These are phyloP conservation scores for Temnothorax unifasciatus DNA, from an alignment of 2,888 invertebrate genomes.

Conservation along the genomic window DNA sequence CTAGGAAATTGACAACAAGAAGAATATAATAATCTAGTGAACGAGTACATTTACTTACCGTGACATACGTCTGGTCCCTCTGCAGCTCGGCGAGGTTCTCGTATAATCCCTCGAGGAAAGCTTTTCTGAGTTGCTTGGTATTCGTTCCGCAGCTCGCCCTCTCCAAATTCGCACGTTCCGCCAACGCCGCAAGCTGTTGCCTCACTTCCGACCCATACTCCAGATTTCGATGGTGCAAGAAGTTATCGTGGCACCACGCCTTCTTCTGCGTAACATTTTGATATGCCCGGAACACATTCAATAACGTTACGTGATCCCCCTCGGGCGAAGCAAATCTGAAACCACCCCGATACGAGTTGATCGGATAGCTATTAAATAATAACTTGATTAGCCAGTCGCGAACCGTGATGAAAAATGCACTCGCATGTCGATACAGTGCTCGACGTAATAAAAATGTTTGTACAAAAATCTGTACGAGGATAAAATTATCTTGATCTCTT, in stretches of 20 bases:
- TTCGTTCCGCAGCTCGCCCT: slow-evolving; percentile 81
- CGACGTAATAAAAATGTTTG: background rate
- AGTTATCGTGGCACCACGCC: slow-evolving; percentile 96
- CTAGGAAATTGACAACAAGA: background rate
- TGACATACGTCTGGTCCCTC: slow-evolving; percentile 90
- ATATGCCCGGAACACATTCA: slow-evolving; percentile 95
- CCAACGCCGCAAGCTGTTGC: slow-evolving; percentile 90
- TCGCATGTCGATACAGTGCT: background rate
- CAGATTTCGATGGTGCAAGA: slow-evolving; percentile 93
- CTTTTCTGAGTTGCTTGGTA: slow-evolving; percentile 88
- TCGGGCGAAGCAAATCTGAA: slow-evolving; percentile 93
- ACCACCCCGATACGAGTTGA: slow-evolving; percentile 21
- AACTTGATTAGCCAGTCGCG: background rate
- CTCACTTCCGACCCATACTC: slow-evolving; percentile 93
- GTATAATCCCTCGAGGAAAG: slow-evolving; percentile 93
- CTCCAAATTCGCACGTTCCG: slow-evolving; percentile 83
- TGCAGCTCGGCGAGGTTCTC: slow-evolving; percentile 95
- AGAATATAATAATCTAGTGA: background rate
- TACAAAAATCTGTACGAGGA: background rate
- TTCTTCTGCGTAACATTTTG: slow-evolving; percentile 91
- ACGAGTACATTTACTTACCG: slow-evolving; percentile 85
- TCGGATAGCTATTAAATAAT: slow-evolving; percentile 14
- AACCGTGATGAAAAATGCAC: background rate
- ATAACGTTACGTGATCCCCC: slow-evolving; percentile 96
- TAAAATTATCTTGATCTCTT: background rate